phyloP scores from a whole-genome alignment of 2,113 vertebrate species.

The Pipra filicauda region DNA sequence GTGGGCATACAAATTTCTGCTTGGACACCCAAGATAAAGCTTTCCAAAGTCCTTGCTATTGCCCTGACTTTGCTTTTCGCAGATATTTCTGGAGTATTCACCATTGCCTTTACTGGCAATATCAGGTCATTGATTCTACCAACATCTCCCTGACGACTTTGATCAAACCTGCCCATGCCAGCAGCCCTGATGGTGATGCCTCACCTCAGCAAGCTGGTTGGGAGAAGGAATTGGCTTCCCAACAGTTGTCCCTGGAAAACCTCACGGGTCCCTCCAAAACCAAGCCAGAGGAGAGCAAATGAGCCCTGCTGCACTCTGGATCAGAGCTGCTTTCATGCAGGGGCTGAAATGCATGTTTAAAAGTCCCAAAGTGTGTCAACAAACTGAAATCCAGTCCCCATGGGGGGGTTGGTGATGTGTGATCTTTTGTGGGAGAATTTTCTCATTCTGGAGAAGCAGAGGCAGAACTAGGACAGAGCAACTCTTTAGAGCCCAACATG shows the following conservation, averaged over 20 bases:
- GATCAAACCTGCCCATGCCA: not conserved
- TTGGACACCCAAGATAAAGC: not conserved
- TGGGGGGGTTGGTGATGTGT: not conserved
- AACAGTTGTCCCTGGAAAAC: not conserved
- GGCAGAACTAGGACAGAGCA: not conserved
- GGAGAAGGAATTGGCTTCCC: not conserved
- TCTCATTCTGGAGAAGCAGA: not conserved
- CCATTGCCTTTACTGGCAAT: not conserved
- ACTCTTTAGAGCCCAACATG: not conserved
- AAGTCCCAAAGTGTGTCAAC: not conserved
- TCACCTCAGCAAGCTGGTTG: not conserved
- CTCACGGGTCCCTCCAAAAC: not conserved
- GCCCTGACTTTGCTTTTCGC: not conserved
- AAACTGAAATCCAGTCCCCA: not conserved
- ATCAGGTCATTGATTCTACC: not conserved
- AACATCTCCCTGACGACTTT: not conserved
- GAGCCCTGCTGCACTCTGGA: not conserved
- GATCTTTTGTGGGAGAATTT: not conserved
- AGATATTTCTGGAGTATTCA: not conserved
- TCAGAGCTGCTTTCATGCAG: not conserved
- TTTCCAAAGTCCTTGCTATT: not conserved
- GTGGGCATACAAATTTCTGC: not conserved
- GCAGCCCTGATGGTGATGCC: not conserved
- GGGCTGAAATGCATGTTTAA: not conserved
- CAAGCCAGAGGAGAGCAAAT: not conserved